These are phyloP conservation scores for Brachyalestes nurse DNA, from an alignment of 2,797 vertebrate genomes.

Conservation along the genomic window DNA sequence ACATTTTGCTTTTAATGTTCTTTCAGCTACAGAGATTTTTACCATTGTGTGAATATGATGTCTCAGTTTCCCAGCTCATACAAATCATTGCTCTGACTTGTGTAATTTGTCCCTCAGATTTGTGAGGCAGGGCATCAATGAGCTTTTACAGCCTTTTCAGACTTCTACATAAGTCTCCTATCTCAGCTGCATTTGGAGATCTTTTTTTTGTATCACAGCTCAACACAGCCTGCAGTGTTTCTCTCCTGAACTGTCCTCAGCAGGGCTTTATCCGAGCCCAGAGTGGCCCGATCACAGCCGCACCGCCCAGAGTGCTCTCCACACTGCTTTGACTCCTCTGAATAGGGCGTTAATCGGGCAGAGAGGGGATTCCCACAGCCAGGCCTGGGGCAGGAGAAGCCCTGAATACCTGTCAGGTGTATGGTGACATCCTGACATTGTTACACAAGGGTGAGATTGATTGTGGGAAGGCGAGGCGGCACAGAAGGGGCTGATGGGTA, in stretches of 20 bases:
- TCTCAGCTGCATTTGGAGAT: constrained; percentile 41
- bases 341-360: constrained; percentile 50
- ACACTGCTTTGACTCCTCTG: constrained; percentile 41
- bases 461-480: constrained; percentile 83
- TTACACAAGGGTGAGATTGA: constrained; percentile 86
- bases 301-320: constrained; percentile 18
- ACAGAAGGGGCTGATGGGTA: constrained; percentile 81
- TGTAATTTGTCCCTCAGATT: constrained; percentile 53
- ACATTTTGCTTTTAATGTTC: neutral
- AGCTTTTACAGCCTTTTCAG: constrained; percentile 25
- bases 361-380: constrained; percentile 66
- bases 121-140: constrained; percentile 28
- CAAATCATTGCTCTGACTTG: constrained; percentile 26
- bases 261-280: constrained; percentile 50
- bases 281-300: constrained; percentile 36
- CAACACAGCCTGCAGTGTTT: constrained; percentile 57
- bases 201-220: constrained; percentile 45
- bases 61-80: constrained; percentile 39
- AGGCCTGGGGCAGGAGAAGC: constrained; percentile 55
- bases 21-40: constrained; percentile 25
- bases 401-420: constrained; percentile 90
- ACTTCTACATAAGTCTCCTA: constrained; percentile 41
- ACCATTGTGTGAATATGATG: constrained; percentile 15
- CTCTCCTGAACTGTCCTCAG: constrained; percentile 26
- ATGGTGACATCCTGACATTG: constrained; percentile 87